These are phyloP conservation scores for Seriola aureovittata DNA, from an alignment of 2,113 vertebrate genomes.

Conservation along the genomic window DNA sequence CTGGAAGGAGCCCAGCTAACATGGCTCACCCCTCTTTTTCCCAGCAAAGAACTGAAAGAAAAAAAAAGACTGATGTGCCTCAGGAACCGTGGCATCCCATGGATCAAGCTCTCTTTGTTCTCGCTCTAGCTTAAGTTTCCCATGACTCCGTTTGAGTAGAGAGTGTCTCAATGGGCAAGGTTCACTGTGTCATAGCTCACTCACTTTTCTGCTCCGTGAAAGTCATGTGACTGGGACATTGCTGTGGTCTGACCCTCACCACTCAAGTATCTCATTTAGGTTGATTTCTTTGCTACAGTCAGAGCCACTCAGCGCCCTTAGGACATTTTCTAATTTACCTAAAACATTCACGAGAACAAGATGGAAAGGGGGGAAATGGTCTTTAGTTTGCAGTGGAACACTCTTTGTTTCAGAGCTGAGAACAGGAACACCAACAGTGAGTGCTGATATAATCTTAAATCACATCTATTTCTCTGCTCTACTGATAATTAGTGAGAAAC, in stretches of 20 bases:
- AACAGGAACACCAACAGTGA: neutral
- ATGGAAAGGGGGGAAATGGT: neutral
- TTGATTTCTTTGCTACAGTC: slow-evolving; percentile 34
- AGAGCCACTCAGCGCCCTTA: slow-evolving; percentile 6
- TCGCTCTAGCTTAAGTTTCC: slow-evolving; percentile 78
- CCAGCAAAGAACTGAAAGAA: slow-evolving; percentile 61
- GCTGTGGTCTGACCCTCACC: slow-evolving; percentile 36
- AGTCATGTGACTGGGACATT: slow-evolving; percentile 73
- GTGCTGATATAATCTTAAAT: neutral
- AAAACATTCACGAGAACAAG: slow-evolving; percentile 8
- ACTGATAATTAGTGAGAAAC: slow-evolving; percentile 13
- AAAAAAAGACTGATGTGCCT: slow-evolving; percentile 75
- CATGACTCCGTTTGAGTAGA: slow-evolving; percentile 81
- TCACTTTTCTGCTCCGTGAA: slow-evolving; percentile 63
- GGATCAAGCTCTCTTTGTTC: slow-evolving; percentile 83
- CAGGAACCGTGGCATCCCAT: slow-evolving; percentile 79
- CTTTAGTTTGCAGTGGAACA: neutral
- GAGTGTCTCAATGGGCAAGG: slow-evolving; percentile 76
- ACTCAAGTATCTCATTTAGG: slow-evolving; percentile 52
- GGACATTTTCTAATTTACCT: neutral
- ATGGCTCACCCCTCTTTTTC: slow-evolving; percentile 73
- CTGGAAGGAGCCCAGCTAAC: slow-evolving; percentile 74
- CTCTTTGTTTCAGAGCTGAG: neutral
- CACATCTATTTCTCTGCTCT: neutral
- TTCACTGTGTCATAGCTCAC: slow-evolving; percentile 73